These are phyloP conservation scores for Pionites leucogaster DNA, from an alignment of 2,113 vertebrate species.

Conservation along the genomic window DNA sequence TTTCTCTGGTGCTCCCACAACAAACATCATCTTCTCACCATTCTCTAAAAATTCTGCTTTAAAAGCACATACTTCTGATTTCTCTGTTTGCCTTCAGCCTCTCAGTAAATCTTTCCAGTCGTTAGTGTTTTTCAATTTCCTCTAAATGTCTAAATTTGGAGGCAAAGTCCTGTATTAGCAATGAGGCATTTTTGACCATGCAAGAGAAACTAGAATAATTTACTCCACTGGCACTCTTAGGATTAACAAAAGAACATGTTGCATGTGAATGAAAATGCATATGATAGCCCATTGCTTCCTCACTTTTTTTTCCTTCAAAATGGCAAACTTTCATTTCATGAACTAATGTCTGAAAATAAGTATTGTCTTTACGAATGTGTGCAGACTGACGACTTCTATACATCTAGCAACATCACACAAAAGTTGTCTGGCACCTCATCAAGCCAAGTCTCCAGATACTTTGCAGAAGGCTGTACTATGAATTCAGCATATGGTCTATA, in stretches of 20 bases:
- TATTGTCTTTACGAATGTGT: neutral
- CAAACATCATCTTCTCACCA: neutral
- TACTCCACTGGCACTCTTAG: neutral
- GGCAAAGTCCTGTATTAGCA: neutral
- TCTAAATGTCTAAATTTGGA: neutral
- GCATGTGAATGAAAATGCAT: neutral
- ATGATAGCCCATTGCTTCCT: neutral
- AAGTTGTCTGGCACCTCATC: neutral
- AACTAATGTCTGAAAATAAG: neutral
- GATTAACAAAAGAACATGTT: neutral
- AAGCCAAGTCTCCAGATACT: neutral
- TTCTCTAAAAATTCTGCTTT: neutral
- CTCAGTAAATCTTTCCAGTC: neutral
- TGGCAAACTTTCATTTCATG: neutral
- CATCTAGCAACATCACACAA: neutral
- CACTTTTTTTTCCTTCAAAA: neutral
- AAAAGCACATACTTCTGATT: neutral
- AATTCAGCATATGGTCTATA: neutral
- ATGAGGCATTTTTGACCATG: neutral
- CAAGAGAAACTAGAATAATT: neutral
- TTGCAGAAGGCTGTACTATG: neutral
- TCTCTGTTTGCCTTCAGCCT: neutral
- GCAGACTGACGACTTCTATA: neutral
- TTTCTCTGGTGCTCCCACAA: neutral
- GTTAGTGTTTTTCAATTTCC: neutral